Base-by-base conservation (phyloP, 1,140 invertebrate species). In the Zaprionus lachaisei region DNA sequence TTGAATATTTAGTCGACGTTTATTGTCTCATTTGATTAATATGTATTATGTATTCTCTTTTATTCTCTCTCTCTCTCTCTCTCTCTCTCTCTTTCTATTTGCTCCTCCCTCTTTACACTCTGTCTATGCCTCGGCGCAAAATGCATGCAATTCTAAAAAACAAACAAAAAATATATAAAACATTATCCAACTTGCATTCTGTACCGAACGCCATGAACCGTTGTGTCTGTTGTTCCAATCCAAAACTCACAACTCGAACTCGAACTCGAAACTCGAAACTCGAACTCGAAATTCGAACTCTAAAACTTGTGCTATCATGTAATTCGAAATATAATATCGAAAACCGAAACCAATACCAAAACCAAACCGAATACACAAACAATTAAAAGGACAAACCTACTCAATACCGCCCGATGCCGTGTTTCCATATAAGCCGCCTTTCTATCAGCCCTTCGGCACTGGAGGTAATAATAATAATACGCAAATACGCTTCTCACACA, bases 301-400 rank as follows among this genome's bases (percentile, higher is more conserved):
- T 60, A 67, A 79, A 77, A 67, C 61, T 80, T 79, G 6, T 80
- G 77, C 78, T 80, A 64, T 54, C 58, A 68, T 47, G 41, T 76
- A 55, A 71, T 72, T n/a, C 37, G 67, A 79, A 94, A 95, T 34
- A 47, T 76, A 79, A 76, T 62, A 58, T 68, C 12, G 62, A 56
- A 79, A 56, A 82, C 67, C 79, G 20, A 80, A 74, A 63, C 47
- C 20, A 64, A 31, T 26, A 24, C 24, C 51, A 24, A 73, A 79
- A 34, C 31, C 31, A 34, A 76, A 73, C 47, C 47, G 22, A 51
- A 51, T 20, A 51, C 47, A 22, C 17, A 34, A 26, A 28, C 26
- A 17, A 47, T 17, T 17, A 83, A 91, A 94, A 95, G 95, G 95
- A 95, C 94, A 95, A 94, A 92, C 94, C 82, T 95, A 95, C 93